Base-by-base conservation (phyloP, 2,797 vertebrate species). In the Anabas testudineus region DNA sequence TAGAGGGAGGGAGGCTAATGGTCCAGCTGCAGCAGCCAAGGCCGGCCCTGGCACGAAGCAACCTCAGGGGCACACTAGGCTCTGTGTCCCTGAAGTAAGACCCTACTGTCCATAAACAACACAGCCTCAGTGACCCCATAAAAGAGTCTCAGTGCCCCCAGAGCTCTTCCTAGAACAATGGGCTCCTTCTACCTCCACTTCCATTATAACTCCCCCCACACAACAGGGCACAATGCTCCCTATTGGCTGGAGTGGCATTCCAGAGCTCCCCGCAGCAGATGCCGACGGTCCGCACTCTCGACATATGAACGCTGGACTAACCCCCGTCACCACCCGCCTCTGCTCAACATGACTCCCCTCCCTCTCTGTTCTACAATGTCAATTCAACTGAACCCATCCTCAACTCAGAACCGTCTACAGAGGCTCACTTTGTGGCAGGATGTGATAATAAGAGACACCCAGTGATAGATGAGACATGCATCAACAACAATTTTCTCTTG, bases 11-110 rank as follows among this genome's bases (percentile, higher is more conserved):
- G 67, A 71, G 63, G 62, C 60, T 39, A 65, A 62, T 26, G 73
- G 78, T 90, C 91, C 97, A 99, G 96, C 97, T 99, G 97, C 92
- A 89, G 80, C 78, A 85, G 85, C 82, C 85, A 86, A 91, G 93
- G 87, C 85, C 68, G 93, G 94, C 91, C 94, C 96, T 98, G 97
- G 97, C 95, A 96, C 95, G 87, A 94, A 95, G 94, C 91, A 94
- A 90, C 88, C 89, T 91, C 92, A 90, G 88, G 92, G 93, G 94
- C 95, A 97, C 96, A 95, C 85, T 88, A 88, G 89, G 85, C 91
- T 92, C 92, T 93, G 90, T 95, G 93, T 92, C 93, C 86, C 68
- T 43, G 67, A 19, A 54, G 81, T 47, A 62, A 56, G 68, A 71
- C 75, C 66, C 77, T 81, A 83, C 86, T 90, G 89, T 90, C 85